Percentiles rank a stretch among this genome's conserved stretches.
These are phyloP conservation scores for Otocyon megalotis DNA, from an alignment of 2,113 vertebrate genomes.

Conservation along the genomic window DNA sequence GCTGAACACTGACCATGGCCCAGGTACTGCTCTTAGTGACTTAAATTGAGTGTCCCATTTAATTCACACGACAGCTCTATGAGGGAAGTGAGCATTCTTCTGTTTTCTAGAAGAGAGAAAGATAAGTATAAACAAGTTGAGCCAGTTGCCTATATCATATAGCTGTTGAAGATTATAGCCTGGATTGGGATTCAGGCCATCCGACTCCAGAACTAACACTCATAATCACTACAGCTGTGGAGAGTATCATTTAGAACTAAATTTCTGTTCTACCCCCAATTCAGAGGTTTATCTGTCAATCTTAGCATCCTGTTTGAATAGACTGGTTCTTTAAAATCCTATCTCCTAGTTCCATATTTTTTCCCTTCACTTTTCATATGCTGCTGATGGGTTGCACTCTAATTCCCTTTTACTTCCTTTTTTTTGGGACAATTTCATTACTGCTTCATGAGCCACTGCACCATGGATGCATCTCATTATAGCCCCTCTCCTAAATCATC, in stretches of 20 bases:
- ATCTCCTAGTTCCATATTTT: background rate
- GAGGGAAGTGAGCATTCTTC: background rate
- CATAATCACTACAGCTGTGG: background rate
- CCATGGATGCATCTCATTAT: background rate
- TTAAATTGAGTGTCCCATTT: background rate
- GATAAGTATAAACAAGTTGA: background rate
- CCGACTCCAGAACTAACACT: background rate
- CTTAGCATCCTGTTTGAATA: slow-evolving; percentile 1
- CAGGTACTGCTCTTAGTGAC: background rate
- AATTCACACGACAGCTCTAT: background rate
- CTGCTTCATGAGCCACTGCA: background rate
- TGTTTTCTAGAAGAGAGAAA: background rate
- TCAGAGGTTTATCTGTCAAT: background rate
- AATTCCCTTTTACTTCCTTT: background rate
- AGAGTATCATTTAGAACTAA: slow-evolving; percentile 1
- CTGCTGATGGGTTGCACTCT: background rate
- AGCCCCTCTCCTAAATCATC: background rate
- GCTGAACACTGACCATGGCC: background rate
- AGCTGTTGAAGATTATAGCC: background rate
- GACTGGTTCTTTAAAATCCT: slow-evolving; percentile 18
- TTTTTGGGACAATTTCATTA: background rate
- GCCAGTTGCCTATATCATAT: background rate
- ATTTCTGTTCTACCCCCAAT: slow-evolving; percentile 27
- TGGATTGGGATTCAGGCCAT: background rate
- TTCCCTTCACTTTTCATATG: background rate